Evolutionary conservation across 2,113 vertebrate species (phyloP), one percentile per base, ranked within the genome.

Genomic region (Syngnathus typhle): DNA sequence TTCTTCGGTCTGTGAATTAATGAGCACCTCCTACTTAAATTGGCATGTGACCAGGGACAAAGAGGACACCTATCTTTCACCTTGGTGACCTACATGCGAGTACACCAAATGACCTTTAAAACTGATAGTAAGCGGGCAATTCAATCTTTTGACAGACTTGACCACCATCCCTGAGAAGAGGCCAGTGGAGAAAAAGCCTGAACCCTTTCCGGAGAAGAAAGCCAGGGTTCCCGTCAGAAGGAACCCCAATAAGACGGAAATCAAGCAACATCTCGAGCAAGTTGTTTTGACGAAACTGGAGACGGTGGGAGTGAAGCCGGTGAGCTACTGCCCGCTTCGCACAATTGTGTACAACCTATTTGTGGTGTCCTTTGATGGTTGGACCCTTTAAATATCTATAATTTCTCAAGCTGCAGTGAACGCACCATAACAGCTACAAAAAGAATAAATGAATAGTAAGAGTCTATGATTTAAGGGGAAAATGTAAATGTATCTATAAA

Each of bases 231-330:
- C 83, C n/a, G 5, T 93, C 79, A 94, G 90, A 75, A 91, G 60
- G 65, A 88, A 91, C 77, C 88, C 91, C 19, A 89, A 82, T 75
- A 92, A 86, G 61, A 93, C 78, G 72, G 93, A 94, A 63, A 85
- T 96, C 43, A 86, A 90, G 60, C 84, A 73, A 0, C 82, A 92
- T 37, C 79, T 97, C 67, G 93, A 97, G 71, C 89, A 93, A 80
- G 80, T 81, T 15, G 71, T 97, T 36, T 55, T 83, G 2, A 91
- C 91, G 27, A 94, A 90, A 77, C 84, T 99, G 74, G 92, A 94
- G 83, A 85, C 70, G 60, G 80, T 96, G 19, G 94, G 94, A 68
- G 85, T 98, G 79, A 88, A 91, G 70, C 66, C 90, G 54, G 95
- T 96, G 90, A 76, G 93, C 82, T 39, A 44, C 36, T 16, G 1